Evolutionary conservation across 1,140 invertebrate species (phyloP), one percentile per base, ranked within the genome.

Genomic region (Phymastichus coffea): DNA sequence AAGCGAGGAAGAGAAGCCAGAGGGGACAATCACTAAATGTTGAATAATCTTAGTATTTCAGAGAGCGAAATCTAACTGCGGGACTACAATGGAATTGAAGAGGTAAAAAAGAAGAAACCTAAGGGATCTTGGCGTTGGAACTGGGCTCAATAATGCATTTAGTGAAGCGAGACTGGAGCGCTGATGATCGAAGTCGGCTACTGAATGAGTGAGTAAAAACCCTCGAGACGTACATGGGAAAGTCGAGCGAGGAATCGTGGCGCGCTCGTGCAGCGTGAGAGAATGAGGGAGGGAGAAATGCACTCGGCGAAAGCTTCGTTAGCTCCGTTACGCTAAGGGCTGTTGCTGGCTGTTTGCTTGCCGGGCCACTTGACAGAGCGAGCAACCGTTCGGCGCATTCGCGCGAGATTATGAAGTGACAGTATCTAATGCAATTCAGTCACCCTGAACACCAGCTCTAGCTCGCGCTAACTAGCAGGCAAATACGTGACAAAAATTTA

Each of bases 361-460:
- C 10, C 19, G 20, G 33, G 9, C 6, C 9, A n/a, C 48, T 25
- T 35, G 37, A 7, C 48, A 51, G 33, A 38, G 33, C 20, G 19
- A 35, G 23, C 48, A 51, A 12, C 35, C 33, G 38, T 51, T 51
- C 48, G 38, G 14, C 35, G 33, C 33, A 51, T 51, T 51, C 38
- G 38, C 12, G 20, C 48, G 33, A 51, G 46, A 48, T 51, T 51
- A 51, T 51, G 20, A 51, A 51, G 48, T 38, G 48, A 38, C 48
- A 51, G 33, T 3, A n/a, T n/a, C 48, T 51, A 38, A 51, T 51
- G 48, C 33, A 37, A 38, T 51, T 38, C 25, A 51, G 19, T 14
- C 15, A 19, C 19, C 19, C 19, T 22, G n/a, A n/a, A n/a, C 20
- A 23, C 38, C 15, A 10, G 3, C 22, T 4, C 6, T 2, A 14